Conservation (phyloP, 2,888 invertebrate species). For the Drosophila silvestris region DNA sequence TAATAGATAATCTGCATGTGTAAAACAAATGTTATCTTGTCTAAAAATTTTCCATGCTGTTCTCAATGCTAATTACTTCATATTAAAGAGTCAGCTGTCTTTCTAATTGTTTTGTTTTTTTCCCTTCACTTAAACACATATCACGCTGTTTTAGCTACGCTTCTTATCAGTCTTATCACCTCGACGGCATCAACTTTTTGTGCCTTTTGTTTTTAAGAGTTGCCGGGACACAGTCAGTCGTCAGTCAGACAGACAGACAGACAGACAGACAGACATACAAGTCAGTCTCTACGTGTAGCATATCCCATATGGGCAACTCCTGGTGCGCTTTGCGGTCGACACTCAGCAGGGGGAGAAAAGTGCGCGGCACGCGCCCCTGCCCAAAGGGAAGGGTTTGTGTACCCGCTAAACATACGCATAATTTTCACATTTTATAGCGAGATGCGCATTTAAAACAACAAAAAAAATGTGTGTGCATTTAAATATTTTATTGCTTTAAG, state of each 20-base stretch:
- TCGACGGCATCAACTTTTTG: constrained; percentile 17
- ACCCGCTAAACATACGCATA: constrained; percentile 66
- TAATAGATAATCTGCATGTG: background rate
- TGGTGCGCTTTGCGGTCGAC: constrained; percentile 67
- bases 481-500: constrained; percentile 78
- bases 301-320: constrained; percentile 62
- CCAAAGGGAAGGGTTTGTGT: constrained; percentile 55
- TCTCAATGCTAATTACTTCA: constrained; percentile 52
- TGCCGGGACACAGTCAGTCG: constrained; percentile 23
- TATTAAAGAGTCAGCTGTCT: constrained; percentile 53
- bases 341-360: constrained; percentile 59
- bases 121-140: background rate
- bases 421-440: constrained; percentile 68
- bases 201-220: constrained; percentile 38
- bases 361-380: constrained; percentile 61
- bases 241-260: background rate
- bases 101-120: background rate
- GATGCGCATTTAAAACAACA: constrained; percentile 54
- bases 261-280: too few species aligned
- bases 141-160: constrained; percentile 42
- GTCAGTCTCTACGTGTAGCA: constrained; percentile 5
- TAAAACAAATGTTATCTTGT: constrained; percentile 19
- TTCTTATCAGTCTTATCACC: constrained; percentile 59
- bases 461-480: constrained; percentile 40
- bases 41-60: constrained; percentile 36